Evolutionary conservation across 2,113 vertebrate species (phyloP), one percentile per base, ranked within the genome.

Genomic region (Tragelaphus strepsiceros): DNA sequence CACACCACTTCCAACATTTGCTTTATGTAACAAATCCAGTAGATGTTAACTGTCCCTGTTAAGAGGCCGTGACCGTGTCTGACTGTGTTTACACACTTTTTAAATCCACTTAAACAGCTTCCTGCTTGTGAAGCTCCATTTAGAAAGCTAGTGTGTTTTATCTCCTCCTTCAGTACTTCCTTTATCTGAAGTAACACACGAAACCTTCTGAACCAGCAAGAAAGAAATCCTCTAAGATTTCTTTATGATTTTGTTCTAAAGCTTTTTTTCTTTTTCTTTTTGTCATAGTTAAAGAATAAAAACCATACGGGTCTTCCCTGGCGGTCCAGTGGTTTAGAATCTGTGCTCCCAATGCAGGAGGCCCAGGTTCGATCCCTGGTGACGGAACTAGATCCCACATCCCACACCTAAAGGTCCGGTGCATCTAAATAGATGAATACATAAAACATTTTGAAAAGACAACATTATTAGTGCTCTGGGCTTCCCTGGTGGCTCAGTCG

Each of bases 1-100:
- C 32, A 19, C 2, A 10, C 0, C 1, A 8, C 9, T 35, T 67
- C n/a, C 32, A 67, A 67, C 11, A 8, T 21, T 35, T 67, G 17
- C n/a, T 11, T 35, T 35, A 5, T 35, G n/a, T 10, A 39, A 2
- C 17, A 24, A 49, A n/a, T 4, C 5, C 8, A 12, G 7, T 8
- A 2, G 5, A 7, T 1, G 2, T 32, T 24, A n/a, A 3, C 56
- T 7, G 6, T 46, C 35, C 0, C 17, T 4, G 1, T 46, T 5
- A 28, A 56, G 56, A 90, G 51, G 35, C 9, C 26, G 0, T 62
- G 2, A 21, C 26, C 28, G 7, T 12, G 16, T 64, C 22, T 21
- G 17, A 77, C 11, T 58, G 24, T 10, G 2, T 51, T 14, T 17
- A n/a, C 10, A 49, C 4, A 30, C 5, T 0, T 21, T 67, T 77